A percentile compares a stretch with the other conserved stretches of the same genome.
Conservation (phyloP, 1,140 invertebrate species). For the Scaptomyza graminum region DNA sequence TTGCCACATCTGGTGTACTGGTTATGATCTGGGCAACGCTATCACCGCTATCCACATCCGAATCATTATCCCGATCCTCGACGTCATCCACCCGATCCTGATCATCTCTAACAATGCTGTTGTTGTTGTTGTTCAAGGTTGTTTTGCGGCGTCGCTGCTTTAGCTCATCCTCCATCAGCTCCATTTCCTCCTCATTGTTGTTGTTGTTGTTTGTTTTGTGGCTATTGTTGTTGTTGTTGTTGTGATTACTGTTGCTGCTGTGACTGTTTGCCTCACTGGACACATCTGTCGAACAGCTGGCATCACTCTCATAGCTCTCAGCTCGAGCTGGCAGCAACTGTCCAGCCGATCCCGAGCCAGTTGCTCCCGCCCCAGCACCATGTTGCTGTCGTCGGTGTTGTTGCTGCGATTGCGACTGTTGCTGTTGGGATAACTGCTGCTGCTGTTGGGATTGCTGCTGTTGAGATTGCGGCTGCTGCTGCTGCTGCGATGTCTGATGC, state of each 20-base stretch:
- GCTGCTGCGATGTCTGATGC: conserved; percentile 77
- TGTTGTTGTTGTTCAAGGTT: conserved; percentile 70
- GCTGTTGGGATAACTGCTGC: conserved; percentile 17
- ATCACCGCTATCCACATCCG: conserved; percentile 26
- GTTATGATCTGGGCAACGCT: conserved; percentile 51
- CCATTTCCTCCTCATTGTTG: conserved; percentile 38
- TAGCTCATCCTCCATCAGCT: not conserved
- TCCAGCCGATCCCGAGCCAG: conserved; percentile 7
- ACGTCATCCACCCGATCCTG: not conserved
- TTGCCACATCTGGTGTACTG: conserved; percentile 67
- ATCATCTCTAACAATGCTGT: conserved; percentile 46
- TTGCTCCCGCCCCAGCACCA: not conserved
- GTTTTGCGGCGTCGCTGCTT: conserved; percentile 64
- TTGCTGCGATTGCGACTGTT: conserved; percentile 11
- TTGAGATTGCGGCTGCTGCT: conserved; percentile 46
- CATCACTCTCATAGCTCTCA: conserved; percentile 83
- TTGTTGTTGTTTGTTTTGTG: conserved; percentile 60
- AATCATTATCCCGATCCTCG: conserved; percentile 17
- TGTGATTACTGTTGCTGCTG: conserved; percentile 43
- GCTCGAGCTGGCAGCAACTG: conserved; percentile 39
- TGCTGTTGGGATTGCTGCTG: conserved; percentile 70
- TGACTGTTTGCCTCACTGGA: conserved; percentile 60
- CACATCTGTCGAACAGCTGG: conserved; percentile 80
- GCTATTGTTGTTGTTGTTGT: conserved; percentile 66
- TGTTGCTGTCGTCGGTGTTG: conserved; percentile 32